Evolutionary conservation across 2,797 vertebrate species (phyloP).

Genomic region (Sebastes reedi): DNA sequence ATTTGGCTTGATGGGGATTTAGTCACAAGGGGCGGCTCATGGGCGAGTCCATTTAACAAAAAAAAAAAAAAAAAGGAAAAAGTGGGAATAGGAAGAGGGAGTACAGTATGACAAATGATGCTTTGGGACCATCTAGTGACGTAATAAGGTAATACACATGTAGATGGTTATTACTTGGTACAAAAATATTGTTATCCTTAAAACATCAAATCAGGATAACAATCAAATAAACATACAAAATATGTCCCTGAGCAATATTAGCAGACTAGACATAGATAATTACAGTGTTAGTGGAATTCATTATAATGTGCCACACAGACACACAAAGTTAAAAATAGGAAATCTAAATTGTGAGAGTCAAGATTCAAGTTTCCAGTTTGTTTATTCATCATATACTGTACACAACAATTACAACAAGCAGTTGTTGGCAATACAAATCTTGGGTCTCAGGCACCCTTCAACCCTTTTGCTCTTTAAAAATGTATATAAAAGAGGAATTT

Average conservation of each 20-base stretch:
- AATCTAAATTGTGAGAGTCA: neutral
- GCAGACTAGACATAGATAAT: neutral
- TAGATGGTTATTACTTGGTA: too few species aligned
- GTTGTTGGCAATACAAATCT: accelerated
- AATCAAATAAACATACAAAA: neutral
- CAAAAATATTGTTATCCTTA: neutral
- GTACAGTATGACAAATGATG: neutral
- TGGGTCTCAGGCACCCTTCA: too few species aligned
- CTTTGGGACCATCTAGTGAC: slow-evolving; percentile 66
- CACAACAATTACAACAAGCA: too few species aligned
- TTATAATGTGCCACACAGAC: neutral
- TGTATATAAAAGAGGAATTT: too few species aligned
- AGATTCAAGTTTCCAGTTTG: too few species aligned
- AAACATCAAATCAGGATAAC: neutral
- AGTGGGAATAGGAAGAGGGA: slow-evolving; percentile 11
- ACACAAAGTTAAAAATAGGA: neutral
- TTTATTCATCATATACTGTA: too few species aligned
- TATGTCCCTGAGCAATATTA: neutral
- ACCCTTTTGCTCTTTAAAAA: too few species aligned
- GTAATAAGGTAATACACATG: neutral
- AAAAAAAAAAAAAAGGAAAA: slow-evolving; percentile 20
- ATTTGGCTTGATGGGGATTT: slow-evolving; percentile 44
- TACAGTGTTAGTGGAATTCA: accelerated
- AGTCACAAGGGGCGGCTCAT: slow-evolving; percentile 66
- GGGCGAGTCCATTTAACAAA: slow-evolving; percentile 82